Conservation (phyloP, 2,888 invertebrate genomes). For the Gymnocheta viridis region DNA sequence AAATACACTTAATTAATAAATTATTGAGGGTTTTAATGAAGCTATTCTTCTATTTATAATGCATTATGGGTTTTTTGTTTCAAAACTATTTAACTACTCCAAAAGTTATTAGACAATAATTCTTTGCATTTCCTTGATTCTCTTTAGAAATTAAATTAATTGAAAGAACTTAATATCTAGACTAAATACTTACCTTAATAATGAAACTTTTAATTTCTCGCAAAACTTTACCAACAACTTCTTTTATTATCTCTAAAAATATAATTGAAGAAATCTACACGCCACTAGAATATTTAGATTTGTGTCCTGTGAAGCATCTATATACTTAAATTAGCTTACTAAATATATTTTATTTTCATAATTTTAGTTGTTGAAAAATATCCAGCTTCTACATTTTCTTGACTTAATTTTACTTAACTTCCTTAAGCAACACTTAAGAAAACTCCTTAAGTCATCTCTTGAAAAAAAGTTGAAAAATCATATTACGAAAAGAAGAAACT, state of each 20-base stretch:
- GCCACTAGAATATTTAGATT: constrained; percentile 40
- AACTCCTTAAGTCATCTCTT: constrained; percentile 42
- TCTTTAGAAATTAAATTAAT: neutral
- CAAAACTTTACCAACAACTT: neutral
- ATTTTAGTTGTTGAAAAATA: neutral
- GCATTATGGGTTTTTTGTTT: too few relatives aligned
- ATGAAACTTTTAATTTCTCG: neutral
- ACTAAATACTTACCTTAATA: neutral
- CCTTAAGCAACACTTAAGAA: constrained; percentile 53
- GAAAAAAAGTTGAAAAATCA: constrained; percentile 15
- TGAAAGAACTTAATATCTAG: neutral
- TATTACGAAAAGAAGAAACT: constrained; percentile 10
- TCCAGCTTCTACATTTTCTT: constrained; percentile 37
- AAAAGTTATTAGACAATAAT: too few relatives aligned
- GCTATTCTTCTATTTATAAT: too few relatives aligned
- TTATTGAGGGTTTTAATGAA: too few relatives aligned
- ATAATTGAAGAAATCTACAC: neutral
- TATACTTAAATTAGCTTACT: constrained; percentile 23
- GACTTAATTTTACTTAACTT: constrained; percentile 64
- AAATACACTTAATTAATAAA: too few relatives aligned
- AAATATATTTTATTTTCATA: constrained; percentile 50
- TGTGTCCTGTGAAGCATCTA: constrained; percentile 14
- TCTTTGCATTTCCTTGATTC: too few relatives aligned
- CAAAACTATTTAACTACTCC: too few relatives aligned
- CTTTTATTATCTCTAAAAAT: neutral